Percentiles rank a stretch among this genome's conserved stretches.
phyloP scores from a whole-genome alignment of 1,140 invertebrate genomes.

The Rhopalosiphum maidis region DNA sequence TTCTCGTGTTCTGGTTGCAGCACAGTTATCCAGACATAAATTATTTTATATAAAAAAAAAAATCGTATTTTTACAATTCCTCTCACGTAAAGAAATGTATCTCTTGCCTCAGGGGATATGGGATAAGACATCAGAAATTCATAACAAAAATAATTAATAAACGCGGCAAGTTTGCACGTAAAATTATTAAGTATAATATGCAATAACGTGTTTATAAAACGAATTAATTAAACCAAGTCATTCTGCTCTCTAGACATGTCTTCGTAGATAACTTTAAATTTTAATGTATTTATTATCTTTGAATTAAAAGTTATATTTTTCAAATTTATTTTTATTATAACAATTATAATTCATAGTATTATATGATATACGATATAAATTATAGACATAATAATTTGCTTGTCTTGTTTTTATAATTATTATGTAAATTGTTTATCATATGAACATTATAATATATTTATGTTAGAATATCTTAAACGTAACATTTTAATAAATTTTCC shows the following conservation, averaged over 20 bases:
- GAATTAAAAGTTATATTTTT: background rate
- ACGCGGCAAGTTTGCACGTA: constrained; percentile 32
- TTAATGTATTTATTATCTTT: constrained; percentile 10
- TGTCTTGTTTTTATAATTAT: background rate
- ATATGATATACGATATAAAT: background rate
- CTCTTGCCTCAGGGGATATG: background rate
- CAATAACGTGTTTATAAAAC: constrained; percentile 33
- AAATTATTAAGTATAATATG: constrained; percentile 47
- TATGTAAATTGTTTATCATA: background rate
- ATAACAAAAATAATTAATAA: constrained; percentile 52
- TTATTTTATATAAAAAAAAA: constrained; percentile 41
- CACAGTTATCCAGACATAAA: constrained; percentile 47
- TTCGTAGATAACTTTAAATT: background rate
- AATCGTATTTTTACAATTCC: constrained; percentile 36
- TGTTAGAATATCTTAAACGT: background rate
- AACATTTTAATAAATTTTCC: background rate
- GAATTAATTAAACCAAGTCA: constrained; percentile 18
- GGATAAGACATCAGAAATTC: constrained; percentile 46
- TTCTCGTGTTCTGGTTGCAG: constrained; percentile 23
- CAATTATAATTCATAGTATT: background rate
- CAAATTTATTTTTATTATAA: background rate
- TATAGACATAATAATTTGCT: background rate
- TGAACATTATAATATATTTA: background rate
- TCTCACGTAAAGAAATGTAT: constrained; percentile 52
- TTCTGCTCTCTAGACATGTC: background rate